These are phyloP conservation scores for Oeneis ivallda DNA, from an alignment of 2,888 invertebrate genomes.

Conservation along the genomic window DNA sequence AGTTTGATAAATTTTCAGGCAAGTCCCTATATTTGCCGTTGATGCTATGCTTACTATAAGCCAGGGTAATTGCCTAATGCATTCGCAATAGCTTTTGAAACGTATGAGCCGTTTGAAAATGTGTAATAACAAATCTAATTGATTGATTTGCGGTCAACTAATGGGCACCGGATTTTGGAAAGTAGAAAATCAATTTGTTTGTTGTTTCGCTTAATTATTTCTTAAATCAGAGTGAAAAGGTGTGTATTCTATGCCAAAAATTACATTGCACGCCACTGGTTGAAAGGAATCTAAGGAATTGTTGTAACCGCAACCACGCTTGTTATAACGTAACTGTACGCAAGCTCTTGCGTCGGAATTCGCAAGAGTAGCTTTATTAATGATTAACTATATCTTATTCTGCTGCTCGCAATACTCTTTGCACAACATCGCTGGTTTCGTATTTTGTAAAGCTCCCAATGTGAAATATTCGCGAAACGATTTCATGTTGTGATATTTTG, in stretches of 20 bases:
- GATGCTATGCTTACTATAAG: background rate
- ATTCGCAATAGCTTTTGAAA: background rate
- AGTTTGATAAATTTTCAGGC: background rate
- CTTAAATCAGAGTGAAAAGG: conserved; percentile 47
- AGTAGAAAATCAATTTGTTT: background rate
- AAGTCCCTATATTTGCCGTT: background rate
- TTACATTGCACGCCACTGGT: conserved; percentile 4
- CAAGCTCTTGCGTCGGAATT: conserved; percentile 72
- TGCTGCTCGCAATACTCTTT: conserved; percentile 15
- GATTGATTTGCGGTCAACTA: background rate
- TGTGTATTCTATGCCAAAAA: background rate
- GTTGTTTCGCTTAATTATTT: background rate
- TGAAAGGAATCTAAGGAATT: conserved; percentile 50
- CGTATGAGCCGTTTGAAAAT: background rate
- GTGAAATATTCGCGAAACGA: conserved; percentile 17
- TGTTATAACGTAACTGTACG: conserved; percentile 59
- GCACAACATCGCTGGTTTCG: conserved; percentile 13
- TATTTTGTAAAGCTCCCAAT: conserved; percentile 20
- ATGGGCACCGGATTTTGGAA: background rate
- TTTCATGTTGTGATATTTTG: conserved; percentile 40
- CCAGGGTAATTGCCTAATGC: background rate
- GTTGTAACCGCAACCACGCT: conserved; percentile 67
- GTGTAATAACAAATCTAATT: background rate
- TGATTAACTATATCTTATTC: conserved; percentile 51
- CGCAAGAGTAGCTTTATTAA: conserved; percentile 40